Conservation (phyloP, 2,797 vertebrate species). For the Xerus rutilus region DNA sequence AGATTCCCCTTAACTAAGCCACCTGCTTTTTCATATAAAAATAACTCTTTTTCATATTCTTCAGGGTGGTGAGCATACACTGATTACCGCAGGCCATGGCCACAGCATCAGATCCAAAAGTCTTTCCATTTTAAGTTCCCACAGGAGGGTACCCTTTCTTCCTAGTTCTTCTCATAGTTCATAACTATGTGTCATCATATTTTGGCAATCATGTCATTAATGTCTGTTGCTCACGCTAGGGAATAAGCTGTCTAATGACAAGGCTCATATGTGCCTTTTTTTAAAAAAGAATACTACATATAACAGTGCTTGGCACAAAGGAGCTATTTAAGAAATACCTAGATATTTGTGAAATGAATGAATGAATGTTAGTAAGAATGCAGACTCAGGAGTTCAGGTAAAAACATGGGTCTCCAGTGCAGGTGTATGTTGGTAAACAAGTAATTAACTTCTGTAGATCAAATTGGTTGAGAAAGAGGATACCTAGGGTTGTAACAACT, state of each 20-base stretch:
- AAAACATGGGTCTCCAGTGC: rapidly evolving
- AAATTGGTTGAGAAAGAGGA: not conserved
- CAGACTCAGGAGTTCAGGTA: not conserved
- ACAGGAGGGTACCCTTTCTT: not conserved
- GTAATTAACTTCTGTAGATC: not conserved
- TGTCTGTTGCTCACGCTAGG: not conserved
- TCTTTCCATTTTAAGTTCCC: not conserved
- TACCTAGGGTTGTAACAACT: not conserved
- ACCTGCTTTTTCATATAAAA: not conserved
- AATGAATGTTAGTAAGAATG: not conserved
- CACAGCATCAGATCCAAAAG: not conserved
- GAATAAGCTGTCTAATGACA: not conserved
- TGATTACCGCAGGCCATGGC: not conserved
- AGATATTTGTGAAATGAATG: not conserved
- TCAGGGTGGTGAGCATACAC: not conserved
- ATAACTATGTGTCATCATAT: too few relatives aligned
- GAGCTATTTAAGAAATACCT: not conserved
- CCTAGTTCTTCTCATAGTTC: not conserved
- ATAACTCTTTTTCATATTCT: not conserved
- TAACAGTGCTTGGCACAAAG: too few relatives aligned
- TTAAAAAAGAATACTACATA: not conserved
- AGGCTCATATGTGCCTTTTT: not conserved
- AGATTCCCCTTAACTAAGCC: too few relatives aligned
- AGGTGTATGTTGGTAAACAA: not conserved
- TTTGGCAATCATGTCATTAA: not conserved